These are phyloP conservation scores for Atlantisia rogersi DNA, from an alignment of 2,113 vertebrate genomes.

Conservation along the genomic window DNA sequence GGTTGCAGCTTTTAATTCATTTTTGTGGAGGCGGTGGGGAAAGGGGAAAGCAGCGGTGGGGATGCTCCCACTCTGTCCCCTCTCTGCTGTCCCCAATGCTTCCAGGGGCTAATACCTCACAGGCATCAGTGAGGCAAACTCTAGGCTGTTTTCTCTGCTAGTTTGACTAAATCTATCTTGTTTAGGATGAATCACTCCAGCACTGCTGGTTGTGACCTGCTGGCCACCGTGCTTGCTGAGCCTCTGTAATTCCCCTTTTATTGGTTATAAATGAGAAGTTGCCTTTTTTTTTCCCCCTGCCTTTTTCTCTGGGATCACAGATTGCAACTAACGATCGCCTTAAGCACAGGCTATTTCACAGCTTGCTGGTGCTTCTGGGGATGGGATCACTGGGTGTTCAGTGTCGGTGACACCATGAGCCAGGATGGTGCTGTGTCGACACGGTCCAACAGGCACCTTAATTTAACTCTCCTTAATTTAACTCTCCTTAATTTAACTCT, in stretches of 20 bases:
- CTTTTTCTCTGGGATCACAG: background rate
- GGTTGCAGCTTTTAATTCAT: background rate
- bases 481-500: background rate
- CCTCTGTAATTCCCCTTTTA: background rate
- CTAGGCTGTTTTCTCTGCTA: background rate
- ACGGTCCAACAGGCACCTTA: background rate
- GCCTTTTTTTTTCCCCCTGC: background rate
- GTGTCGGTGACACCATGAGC: background rate
- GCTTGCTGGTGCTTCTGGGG: background rate
- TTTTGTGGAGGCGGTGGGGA: background rate
- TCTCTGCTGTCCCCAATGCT: fast-evolving
- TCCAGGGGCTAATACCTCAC: background rate
- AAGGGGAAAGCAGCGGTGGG: background rate
- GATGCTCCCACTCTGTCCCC: background rate
- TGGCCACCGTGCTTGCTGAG: background rate
- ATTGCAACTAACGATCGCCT: constrained; percentile 12
- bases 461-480: background rate
- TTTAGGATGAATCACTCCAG: constrained; percentile 23
- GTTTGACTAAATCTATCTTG: background rate
- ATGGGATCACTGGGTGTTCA: background rate
- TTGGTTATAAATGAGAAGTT: background rate
- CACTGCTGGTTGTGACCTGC: constrained; percentile 32
- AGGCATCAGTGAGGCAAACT: background rate
- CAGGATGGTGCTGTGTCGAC: background rate
- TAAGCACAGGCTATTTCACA: constrained; percentile 21